Evolutionary conservation across 2,888 invertebrate genomes (phyloP).

Genomic region (Glyphotaelius pellucidus): DNA sequence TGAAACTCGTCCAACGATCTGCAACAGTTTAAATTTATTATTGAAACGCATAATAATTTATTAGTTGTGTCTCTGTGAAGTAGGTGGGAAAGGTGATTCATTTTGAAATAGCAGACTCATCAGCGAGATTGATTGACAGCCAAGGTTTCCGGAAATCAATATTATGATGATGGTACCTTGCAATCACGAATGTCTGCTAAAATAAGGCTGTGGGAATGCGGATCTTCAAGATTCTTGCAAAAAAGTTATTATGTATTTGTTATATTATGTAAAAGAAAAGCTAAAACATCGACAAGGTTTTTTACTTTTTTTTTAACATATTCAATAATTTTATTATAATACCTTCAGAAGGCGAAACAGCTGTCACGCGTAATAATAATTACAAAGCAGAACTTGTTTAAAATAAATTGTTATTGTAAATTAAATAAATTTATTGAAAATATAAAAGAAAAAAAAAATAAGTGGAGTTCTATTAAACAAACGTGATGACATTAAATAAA

Average conservation of each 20-base stretch:
- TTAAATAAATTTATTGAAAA: no score
- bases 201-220: neutral
- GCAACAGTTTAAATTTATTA: neutral
- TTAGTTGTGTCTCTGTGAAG: neutral
- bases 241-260: neutral
- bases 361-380: no score
- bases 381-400: no score
- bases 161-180: neutral
- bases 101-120: neutral
- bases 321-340: no score
- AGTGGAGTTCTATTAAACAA: no score
- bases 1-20: neutral
- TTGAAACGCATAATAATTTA: neutral
- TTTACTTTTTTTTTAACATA: no score
- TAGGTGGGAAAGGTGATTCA: neutral
- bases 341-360: no score
- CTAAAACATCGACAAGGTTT: neutral
- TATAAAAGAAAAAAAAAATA: no score
- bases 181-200: neutral
- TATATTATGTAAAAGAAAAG: neutral
- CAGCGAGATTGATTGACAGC: neutral
- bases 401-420: no score
- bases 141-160: slow-evolving; percentile 2
- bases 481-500: no score
- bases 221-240: neutral